Evolutionary conservation across 2,113 vertebrate species (phyloP), one percentile per base, ranked within the genome.

Genomic region (Zootoca vivipara): DNA sequence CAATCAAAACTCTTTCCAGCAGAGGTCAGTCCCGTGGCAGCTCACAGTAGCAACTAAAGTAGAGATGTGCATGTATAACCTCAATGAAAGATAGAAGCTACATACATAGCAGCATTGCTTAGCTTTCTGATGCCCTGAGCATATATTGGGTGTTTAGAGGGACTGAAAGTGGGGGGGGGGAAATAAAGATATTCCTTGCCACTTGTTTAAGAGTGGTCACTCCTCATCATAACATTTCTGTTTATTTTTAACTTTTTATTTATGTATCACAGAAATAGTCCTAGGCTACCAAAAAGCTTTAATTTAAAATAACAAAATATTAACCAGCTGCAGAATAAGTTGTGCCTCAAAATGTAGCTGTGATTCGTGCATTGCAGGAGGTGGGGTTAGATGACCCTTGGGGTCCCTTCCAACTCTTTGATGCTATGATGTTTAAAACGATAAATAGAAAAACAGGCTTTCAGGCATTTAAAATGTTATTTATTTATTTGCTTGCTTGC

Each of bases 11-110:
- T 82, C 38, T 82, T 67, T 90, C 93, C 95, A 96, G 94, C 78
- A 95, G 95, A 95, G 91, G 94, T 95, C 94, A 93, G 91, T 70
- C 92, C 94, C 93, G 90, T 91, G 91, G 84, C 33, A 69, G 85
- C 87, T 6, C 85, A 78, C 72, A 78, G 5, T 5, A 1, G 40
- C 0, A 3, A 12, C 86, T 52, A 78, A 82, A 78, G 65, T 74
- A 88, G 18, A 3, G 72, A 40, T 56, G 5, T 30, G 4, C 35
- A 35, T 28, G 4, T 28, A 65, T 28, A 24, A 74, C 42, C 35
- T 35, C 5, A 13, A 30, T 33, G 62, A 38, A 42, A 77, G 20
- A 30, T 20, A 7, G 22, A 83, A 22, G 6, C 28, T 67, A 33
- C n/a, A 52, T 8, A 83, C 9, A 6, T 28, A 7, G 24, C 35